A percentile compares a stretch with the other conserved stretches of the same genome.
These are phyloP conservation scores for Stylophora pistillata DNA, from an alignment of 64 coral and sea anemone genomes.

Conservation along the genomic window DNA sequence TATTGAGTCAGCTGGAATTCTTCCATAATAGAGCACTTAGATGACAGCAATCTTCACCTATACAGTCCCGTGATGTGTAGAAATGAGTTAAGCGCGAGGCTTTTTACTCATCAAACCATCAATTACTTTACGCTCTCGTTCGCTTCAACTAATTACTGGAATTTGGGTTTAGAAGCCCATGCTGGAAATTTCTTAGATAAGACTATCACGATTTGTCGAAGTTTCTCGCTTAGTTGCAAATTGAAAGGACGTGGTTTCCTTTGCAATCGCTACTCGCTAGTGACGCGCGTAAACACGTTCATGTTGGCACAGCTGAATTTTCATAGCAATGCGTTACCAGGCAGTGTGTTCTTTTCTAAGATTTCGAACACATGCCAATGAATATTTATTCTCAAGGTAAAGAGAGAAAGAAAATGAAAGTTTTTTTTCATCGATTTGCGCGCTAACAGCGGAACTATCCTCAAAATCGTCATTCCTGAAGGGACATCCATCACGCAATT, in stretches of 20 bases:
- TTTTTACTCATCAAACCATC: slow-evolving; percentile 7
- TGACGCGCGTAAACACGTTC: slow-evolving; percentile 8
- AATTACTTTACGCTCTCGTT: slow-evolving; percentile 5
- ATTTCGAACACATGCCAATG: slow-evolving; percentile 43
- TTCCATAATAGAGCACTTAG: slow-evolving; percentile 75
- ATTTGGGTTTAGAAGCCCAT: not conserved
- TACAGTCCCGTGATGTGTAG: not conserved
- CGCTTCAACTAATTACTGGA: not conserved
- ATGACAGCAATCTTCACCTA: slow-evolving; percentile 28
- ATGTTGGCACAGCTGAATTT: slow-evolving; percentile 36
- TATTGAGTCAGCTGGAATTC: slow-evolving; percentile 77
- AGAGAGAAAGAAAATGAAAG: not conserved
- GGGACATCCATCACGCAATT: not conserved
- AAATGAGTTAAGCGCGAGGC: slow-evolving; percentile 32
- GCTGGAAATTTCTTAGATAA: not conserved
- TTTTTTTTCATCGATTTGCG: not conserved
- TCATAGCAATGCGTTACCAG: not conserved
- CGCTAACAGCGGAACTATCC: not conserved
- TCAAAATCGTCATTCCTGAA: not conserved
- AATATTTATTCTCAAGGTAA: slow-evolving; percentile 25
- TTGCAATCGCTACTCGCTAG: slow-evolving; percentile 14
- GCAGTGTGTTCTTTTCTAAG: slow-evolving; percentile 23
- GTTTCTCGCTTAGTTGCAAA: slow-evolving; percentile 28
- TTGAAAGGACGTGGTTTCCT: slow-evolving; percentile 28
- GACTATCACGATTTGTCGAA: not conserved